These are phyloP conservation scores for Argyrosomus regius DNA, from an alignment of 2,797 vertebrate species.

Conservation along the genomic window DNA sequence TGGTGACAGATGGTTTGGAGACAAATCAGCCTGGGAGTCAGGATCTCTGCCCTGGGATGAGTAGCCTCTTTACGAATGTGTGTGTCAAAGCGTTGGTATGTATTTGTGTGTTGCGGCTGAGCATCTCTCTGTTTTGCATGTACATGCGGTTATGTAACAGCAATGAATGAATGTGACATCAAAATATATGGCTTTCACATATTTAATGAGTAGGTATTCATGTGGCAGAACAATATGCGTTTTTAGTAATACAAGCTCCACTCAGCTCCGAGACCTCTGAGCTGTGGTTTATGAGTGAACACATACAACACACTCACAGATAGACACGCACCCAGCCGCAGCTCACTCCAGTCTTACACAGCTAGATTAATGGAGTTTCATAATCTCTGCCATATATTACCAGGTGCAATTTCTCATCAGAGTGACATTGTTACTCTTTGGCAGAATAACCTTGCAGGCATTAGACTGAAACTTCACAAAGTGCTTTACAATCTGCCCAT, in stretches of 20 bases:
- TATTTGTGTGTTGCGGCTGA: slow-evolving; percentile 2
- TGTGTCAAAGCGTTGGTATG: slow-evolving; percentile 20
- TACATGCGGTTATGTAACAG: slow-evolving; percentile 18
- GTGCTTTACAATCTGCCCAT: slow-evolving; percentile 70
- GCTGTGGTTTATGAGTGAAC: slow-evolving; percentile 27
- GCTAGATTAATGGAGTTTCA: slow-evolving; percentile 45
- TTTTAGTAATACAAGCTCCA: slow-evolving; percentile 21
- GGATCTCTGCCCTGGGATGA: slow-evolving; percentile 74
- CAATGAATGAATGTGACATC: slow-evolving; percentile 7
- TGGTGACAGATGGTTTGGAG: slow-evolving; percentile 86
- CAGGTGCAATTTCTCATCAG: slow-evolving; percentile 52
- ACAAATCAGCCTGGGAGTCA: slow-evolving; percentile 80
- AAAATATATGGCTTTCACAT: slow-evolving; percentile 17
- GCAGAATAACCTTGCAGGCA: slow-evolving; percentile 71
- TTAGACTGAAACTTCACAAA: slow-evolving; percentile 67
- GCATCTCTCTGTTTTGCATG: slow-evolving; percentile 8
- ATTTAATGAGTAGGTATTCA: slow-evolving; percentile 19
- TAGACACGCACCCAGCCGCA: slow-evolving; percentile 8
- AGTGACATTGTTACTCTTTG: slow-evolving; percentile 67
- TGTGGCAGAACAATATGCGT: slow-evolving; percentile 18
- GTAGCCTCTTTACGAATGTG: slow-evolving; percentile 39
- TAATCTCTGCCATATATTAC: slow-evolving; percentile 52
- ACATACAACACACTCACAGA: slow-evolving; percentile 4
- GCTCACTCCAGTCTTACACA: slow-evolving; percentile 26
- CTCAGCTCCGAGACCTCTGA: slow-evolving; percentile 8